These are phyloP conservation scores for Sitta europaea DNA, from an alignment of 2,113 vertebrate genomes.

Conservation along the genomic window DNA sequence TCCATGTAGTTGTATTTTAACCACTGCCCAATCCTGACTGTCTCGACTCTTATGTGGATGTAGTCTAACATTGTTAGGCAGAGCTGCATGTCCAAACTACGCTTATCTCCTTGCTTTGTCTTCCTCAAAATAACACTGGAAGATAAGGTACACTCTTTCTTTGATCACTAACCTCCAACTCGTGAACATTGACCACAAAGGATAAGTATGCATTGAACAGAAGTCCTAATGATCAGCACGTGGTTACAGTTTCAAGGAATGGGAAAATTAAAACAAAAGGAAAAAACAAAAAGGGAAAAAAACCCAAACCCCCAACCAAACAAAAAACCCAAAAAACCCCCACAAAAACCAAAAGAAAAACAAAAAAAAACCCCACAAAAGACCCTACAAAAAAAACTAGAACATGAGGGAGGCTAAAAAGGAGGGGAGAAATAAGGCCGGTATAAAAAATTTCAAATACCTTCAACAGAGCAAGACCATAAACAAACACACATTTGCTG, in stretches of 20 bases:
- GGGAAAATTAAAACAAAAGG: background rate
- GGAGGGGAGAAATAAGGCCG: background rate
- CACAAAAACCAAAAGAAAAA: background rate
- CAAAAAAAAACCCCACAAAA: background rate
- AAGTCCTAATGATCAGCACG: background rate
- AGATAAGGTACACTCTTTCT: conserved; percentile 49
- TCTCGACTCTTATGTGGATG: background rate
- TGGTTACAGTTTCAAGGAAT: background rate
- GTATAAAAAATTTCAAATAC: background rate
- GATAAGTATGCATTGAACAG: conserved; percentile 12
- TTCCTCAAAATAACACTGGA: conserved; percentile 48
- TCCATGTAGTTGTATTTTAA: conserved; percentile 29
- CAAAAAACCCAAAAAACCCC: background rate
- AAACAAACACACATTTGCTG: background rate
- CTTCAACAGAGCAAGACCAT: background rate
- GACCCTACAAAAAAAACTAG: background rate
- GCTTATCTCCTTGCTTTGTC: conserved; percentile 67
- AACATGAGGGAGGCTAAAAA: background rate
- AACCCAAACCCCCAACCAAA: background rate
- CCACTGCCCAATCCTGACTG: background rate
- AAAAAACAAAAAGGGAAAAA: background rate
- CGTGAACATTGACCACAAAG: background rate
- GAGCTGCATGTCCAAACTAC: conserved; percentile 7
- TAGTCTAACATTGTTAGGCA: background rate
- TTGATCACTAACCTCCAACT: conserved; percentile 46